These are phyloP conservation scores for Gryon sp. DNA, from an alignment of 1,140 invertebrate genomes.

Conservation along the genomic window DNA sequence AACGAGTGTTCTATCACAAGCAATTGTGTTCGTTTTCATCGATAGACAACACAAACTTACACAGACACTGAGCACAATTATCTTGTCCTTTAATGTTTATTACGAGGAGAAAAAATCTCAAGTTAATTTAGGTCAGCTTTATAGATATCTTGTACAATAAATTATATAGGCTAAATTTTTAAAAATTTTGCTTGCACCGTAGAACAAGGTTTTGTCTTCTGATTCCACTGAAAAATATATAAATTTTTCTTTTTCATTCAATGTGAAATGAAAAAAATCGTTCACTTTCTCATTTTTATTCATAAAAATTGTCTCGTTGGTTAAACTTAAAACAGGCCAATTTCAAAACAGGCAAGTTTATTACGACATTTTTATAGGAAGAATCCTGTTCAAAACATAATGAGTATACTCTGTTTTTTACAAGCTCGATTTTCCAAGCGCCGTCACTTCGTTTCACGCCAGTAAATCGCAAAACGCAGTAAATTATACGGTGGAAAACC, in stretches of 20 bases:
- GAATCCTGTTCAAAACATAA: constrained; percentile 10
- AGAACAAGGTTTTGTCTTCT: constrained; percentile 12
- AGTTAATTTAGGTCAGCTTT: constrained; percentile 32
- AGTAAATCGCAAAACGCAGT: constrained; percentile 48
- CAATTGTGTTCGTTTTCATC: constrained; percentile 40
- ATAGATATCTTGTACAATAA: constrained; percentile 30
- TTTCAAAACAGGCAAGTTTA: neutral
- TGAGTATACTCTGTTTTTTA: constrained; percentile 40
- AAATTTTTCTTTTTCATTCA: neutral
- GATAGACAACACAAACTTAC: constrained; percentile 30
- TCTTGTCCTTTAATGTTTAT: constrained; percentile 44
- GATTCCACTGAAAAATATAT: constrained; percentile 4
- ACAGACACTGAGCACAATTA: constrained; percentile 26
- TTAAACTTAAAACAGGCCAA: neutral
- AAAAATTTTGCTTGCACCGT: too few relatives aligned
- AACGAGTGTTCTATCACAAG: constrained; percentile 16
- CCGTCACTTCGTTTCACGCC: constrained; percentile 13
- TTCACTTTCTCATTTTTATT: neutral
- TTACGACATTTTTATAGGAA: neutral
- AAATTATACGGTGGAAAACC: constrained; percentile 50
- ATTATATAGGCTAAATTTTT: too few relatives aligned
- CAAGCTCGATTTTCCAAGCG: constrained; percentile 31
- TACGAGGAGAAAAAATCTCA: constrained; percentile 33
- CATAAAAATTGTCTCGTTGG: neutral
- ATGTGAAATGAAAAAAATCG: too few relatives aligned